phyloP scores from a whole-genome alignment of 2,113 vertebrate genomes.

The Zosterops japonicus region DNA sequence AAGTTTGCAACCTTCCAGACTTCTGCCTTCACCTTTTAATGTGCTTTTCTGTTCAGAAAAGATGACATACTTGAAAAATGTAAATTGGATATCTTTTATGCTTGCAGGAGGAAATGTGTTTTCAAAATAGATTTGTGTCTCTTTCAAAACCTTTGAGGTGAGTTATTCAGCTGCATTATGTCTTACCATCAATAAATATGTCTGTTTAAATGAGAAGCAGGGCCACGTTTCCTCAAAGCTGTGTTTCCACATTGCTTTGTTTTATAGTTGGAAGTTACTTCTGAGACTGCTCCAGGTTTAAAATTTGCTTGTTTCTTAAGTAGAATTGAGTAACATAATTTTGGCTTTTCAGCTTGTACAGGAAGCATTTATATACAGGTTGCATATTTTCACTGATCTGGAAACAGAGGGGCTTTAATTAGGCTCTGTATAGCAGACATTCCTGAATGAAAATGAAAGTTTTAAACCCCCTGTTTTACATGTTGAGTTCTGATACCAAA shows the following conservation, averaged over 20 bases:
- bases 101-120: conserved; percentile 1
- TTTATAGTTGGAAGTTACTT: neutral
- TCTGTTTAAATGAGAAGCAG: conserved; percentile 10
- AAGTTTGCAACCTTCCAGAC: neutral
- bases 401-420: neutral
- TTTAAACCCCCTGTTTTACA: neutral
- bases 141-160: neutral
- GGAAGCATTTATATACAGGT: neutral
- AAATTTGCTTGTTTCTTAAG: neutral
- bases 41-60: conserved; percentile 5
- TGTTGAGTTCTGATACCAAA: neutral
- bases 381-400: neutral
- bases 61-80: neutral
- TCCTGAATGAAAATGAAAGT: neutral
- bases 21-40: neutral
- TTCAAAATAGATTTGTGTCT: neutral
- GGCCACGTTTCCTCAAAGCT: neutral
- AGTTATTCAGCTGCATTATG: neutral
- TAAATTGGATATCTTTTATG: neutral
- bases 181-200: conserved; percentile 5
- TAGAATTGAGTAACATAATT: neutral
- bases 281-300: neutral
- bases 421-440: neutral
- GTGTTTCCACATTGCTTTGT: neutral
- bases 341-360: neutral